Conservation (phyloP, 2,888 invertebrate species). For the Celastrina argiolus region DNA sequence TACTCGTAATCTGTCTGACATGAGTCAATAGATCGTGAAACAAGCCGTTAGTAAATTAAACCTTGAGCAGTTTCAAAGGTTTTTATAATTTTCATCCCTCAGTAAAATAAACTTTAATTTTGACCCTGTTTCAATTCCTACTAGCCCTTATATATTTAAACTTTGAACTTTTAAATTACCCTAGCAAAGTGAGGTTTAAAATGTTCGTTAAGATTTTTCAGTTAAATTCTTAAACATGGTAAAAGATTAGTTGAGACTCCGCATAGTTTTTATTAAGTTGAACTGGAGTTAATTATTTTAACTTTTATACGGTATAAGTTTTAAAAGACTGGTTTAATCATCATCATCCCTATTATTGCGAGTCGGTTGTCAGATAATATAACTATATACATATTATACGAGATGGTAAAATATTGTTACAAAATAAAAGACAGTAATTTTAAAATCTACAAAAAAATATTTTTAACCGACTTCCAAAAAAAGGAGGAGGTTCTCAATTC, state of each 20-base stretch:
- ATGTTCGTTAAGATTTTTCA: constrained; percentile 2
- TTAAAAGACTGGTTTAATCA: neutral
- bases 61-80: too few relatives aligned
- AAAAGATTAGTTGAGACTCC: neutral
- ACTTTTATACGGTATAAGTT: neutral
- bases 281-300: neutral
- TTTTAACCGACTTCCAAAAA: too few relatives aligned
- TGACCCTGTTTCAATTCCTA: neutral
- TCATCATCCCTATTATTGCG: neutral
- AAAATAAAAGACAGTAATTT: too few relatives aligned
- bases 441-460: too few relatives aligned
- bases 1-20: too few relatives aligned
- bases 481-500: too few relatives aligned
- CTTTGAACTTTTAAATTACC: neutral
- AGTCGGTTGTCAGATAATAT: too few relatives aligned
- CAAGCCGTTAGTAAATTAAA: too few relatives aligned
- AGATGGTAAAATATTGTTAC: too few relatives aligned
- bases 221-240: neutral
- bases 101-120: neutral
- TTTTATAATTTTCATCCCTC: too few relatives aligned
- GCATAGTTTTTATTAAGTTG: constrained; percentile 4
- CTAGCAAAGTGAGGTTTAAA: neutral
- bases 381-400: too few relatives aligned
- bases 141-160: neutral
- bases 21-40: too few relatives aligned